Evolutionary conservation across 2,888 invertebrate species (phyloP).

Genomic region (Caprella mutica): DNA sequence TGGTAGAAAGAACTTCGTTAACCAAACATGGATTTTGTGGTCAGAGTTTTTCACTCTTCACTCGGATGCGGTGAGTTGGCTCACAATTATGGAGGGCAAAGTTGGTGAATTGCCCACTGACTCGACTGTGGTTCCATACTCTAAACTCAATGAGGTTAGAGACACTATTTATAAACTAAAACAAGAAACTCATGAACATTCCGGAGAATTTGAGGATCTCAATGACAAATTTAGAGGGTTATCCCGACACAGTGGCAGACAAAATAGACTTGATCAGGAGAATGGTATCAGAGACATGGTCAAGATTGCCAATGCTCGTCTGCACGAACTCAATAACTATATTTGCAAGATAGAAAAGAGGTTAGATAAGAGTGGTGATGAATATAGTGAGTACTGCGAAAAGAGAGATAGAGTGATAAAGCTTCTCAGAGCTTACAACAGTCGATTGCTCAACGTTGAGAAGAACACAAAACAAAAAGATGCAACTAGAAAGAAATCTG

Average conservation of each 20-base stretch:
- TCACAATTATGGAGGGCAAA: slow-evolving; percentile 20
- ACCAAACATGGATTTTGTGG: slow-evolving; percentile 32
- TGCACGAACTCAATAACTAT: slow-evolving; percentile 26
- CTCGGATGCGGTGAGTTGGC: slow-evolving; percentile 18
- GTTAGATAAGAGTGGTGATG: slow-evolving; percentile 17
- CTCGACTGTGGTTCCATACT: slow-evolving; percentile 19
- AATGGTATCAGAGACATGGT: slow-evolving; percentile 27
- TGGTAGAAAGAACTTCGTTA: slow-evolving; percentile 29
- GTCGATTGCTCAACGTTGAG: neutral
- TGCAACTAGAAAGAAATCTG: slow-evolving; percentile 13
- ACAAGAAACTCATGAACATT: slow-evolving; percentile 28
- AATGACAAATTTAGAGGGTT: slow-evolving; percentile 30
- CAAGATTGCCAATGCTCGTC: slow-evolving; percentile 25
- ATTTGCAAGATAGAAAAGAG: slow-evolving; percentile 22
- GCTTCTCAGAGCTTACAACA: slow-evolving; percentile 3
- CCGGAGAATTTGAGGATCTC: slow-evolving; percentile 26
- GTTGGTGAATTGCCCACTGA: slow-evolving; percentile 11
- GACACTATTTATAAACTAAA: slow-evolving; percentile 22
- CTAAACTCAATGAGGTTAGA: slow-evolving; percentile 10
- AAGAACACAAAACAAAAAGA: slow-evolving; percentile 12
- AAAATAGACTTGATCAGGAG: slow-evolving; percentile 28
- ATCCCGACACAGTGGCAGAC: slow-evolving; percentile 26
- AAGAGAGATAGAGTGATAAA: slow-evolving; percentile 16
- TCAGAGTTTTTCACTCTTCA: slow-evolving; percentile 22
- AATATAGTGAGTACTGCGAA: slow-evolving; percentile 14